These are phyloP conservation scores for Sylvilagus floridanus DNA, from an alignment of 2,797 vertebrate species.

Conservation along the genomic window DNA sequence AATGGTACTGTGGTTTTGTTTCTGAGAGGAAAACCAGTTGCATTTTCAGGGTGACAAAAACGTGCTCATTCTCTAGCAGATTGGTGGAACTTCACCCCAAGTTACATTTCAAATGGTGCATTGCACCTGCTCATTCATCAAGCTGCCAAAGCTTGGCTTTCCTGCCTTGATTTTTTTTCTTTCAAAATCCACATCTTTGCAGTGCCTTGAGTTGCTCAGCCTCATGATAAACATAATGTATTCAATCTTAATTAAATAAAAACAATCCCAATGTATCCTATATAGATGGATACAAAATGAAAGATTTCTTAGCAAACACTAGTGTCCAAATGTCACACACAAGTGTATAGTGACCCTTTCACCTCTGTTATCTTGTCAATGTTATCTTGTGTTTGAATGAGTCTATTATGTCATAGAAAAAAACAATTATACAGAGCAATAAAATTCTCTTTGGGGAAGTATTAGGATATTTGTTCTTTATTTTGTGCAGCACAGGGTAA, in stretches of 20 bases:
- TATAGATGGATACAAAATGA: conserved; percentile 10
- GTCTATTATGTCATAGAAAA: conserved; percentile 40
- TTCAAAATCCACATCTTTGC: conserved; percentile 48
- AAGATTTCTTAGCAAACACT: not conserved
- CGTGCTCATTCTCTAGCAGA: not conserved
- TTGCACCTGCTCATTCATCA: conserved; percentile 73
- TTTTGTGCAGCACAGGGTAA: not conserved
- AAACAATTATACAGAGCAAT: conserved; percentile 8
- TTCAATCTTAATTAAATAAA: conserved; percentile 61
- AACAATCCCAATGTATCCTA: conserved; percentile 55
- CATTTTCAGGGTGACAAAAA: conserved; percentile 15
- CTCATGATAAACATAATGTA: conserved; percentile 48
- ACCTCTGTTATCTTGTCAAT: not conserved
- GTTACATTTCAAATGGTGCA: conserved; percentile 74
- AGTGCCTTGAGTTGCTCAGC: not conserved
- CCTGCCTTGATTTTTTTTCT: conserved; percentile 47
- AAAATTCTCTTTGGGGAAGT: conserved; percentile 25
- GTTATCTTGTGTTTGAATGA: conserved; percentile 36
- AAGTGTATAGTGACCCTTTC: not conserved
- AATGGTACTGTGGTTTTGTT: not conserved
- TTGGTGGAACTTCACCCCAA: conserved; percentile 9
- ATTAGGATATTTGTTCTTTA: conserved; percentile 36
- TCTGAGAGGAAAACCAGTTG: not conserved
- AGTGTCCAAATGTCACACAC: not conserved
- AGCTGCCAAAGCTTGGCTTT: conserved; percentile 52